Base-by-base conservation (phyloP, 2,113 vertebrate genomes). In the Tragelaphus imberbis region DNA sequence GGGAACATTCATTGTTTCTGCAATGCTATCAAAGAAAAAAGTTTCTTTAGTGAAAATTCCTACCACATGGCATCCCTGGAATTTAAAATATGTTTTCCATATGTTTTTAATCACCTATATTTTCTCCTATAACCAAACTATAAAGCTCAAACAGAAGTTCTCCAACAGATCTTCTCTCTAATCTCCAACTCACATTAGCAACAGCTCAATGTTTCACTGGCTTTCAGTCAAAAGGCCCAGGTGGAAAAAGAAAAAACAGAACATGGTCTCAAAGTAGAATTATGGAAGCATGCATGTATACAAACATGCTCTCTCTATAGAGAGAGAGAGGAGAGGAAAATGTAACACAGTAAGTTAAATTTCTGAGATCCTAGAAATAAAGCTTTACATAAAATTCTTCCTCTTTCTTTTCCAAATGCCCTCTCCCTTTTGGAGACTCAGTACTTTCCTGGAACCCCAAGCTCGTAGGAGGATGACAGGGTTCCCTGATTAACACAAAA, bases 1-100 rank as follows among this genome's bases (percentile, higher is more conserved):
- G 47, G 98, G 90, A 96, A 99, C 97, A 28, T 97, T 99, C 98
- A 98, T 97, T 25, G 98, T 99, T 91, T 99, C 99, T 96, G 97
- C 98, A 98, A 98, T 98, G n/a, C 99, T 99, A 96, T 77, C 93
- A 98, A 98, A 79, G 80, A 97, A 92, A 93, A 98, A 11, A 97
- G 75, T 82, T 58, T 21, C 47, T 49, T 90, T 90, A 91, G 65
- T 95, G 87, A 91, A 96, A 97, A 59, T 30, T 47, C 13, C 23
- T 25, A 90, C 51, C 68, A 85, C 7, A 15, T 30, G 30, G 63
- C 82, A 94, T 53, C 63, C 33, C 61, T 80, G 28, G 49, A 93
- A 95, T 94, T 58, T 97, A 59, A 92, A 97, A 92, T 53, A 92
- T 49, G 16, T 47, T 80, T 91, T 40, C 55, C 90, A 95, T 55